Evolutionary conservation across 2,888 invertebrate genomes (phyloP).

Genomic region (Epinotia ramella): DNA sequence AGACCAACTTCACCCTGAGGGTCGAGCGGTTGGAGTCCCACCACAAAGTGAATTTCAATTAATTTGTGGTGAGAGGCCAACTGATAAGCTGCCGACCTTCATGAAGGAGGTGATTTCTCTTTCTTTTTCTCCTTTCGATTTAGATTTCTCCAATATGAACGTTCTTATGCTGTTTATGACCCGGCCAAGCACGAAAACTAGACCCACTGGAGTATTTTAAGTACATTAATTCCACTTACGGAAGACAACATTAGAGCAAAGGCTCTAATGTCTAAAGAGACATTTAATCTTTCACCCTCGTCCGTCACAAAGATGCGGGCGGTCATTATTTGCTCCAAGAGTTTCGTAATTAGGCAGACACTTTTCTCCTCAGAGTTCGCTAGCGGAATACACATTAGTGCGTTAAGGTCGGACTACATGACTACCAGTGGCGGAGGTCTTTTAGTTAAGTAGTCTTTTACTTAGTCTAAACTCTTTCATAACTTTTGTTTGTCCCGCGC

Average conservation of each 20-base stretch:
- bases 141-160: not conserved
- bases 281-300: not conserved
- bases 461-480: too few relatives aligned
- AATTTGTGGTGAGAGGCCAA: too few relatives aligned
- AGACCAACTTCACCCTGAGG: too few relatives aligned
- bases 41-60: too few relatives aligned
- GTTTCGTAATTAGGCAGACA: conserved; percentile 23
- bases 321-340: conserved; percentile 26
- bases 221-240: conserved; percentile 7
- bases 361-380: conserved; percentile 4
- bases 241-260: not conserved
- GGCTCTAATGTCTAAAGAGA: not conserved
- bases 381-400: conserved; percentile 13
- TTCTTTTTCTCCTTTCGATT: too few relatives aligned
- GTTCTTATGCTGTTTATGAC: not conserved
- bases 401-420: not conserved
- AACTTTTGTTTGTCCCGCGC: too few relatives aligned
- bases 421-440: not conserved
- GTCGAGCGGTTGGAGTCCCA: too few relatives aligned
- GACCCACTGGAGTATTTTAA: conserved; percentile 9
- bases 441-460: too few relatives aligned
- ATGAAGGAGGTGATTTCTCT: too few relatives aligned
- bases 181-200: conserved; percentile 2
- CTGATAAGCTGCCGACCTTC: too few relatives aligned
- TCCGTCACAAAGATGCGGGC: not conserved